Base-by-base conservation (phyloP, 2,888 invertebrate genomes). In the Margaritifera margaritifera region DNA sequence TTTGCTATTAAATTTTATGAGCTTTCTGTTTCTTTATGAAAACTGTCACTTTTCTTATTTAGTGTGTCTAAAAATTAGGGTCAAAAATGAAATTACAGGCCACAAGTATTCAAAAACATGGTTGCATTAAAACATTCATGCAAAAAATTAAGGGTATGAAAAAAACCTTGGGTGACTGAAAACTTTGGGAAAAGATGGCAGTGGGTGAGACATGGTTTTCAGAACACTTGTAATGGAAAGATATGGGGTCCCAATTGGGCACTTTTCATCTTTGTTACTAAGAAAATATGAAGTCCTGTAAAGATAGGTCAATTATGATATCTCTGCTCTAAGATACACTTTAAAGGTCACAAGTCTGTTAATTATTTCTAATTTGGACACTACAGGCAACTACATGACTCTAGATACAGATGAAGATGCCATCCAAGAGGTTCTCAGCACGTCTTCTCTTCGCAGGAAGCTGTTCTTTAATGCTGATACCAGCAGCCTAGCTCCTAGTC, bases 391-490 rank as follows among this genome's bases (percentile, higher is more conserved):
- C 22, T 80, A 80, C 69, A 77, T 83, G 78, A 74, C 71, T 68
- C 63, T 74, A 60, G 74, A 79, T 56, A 69, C 64, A 11, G 79
- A 77, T 20, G 81, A 82, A 15, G 82, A 79, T 42, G 77, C 71
- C 27, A 80, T 74, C 57, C 80, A 80, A 27, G 84, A 83, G 27
- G 77, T 77, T 61, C 73, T 87, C 55, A 87, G 86, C 64, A 84
- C 83, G 15, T 87, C 87, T 22, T 85, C 88, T 1, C 75, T 88
- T 27, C 72, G 87, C 19, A 71, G 88, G 11, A 88, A 87, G 66
- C 78, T 87, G 42, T 88, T 87, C 74, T 87, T 86, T 71, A 84
- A 87, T 61, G 84, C 83, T 11, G 86, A 86, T 56, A 78, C 77
- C 24, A 82, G 80, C 51, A 77, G 83, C 53, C 70, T 79, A n/a